Evolutionary conservation across 2,888 invertebrate genomes (phyloP), one percentile per base, ranked within the genome.

Genomic region (Chloroclysta siterata): DNA sequence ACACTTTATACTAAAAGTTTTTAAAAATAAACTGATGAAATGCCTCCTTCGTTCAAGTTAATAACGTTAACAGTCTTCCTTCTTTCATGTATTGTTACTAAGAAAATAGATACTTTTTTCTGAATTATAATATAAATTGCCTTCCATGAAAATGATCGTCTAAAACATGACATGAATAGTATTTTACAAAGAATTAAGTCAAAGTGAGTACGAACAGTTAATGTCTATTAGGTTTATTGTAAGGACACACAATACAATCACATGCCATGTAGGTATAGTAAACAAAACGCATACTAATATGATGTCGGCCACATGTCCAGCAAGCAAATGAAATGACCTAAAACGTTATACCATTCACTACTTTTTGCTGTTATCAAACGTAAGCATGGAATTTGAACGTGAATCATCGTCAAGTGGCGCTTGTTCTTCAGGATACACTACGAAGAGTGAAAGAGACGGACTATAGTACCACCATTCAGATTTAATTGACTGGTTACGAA

Each of bases 351-450:
- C 87, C 90, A 90, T 90, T 90, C 89, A 90, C 83, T 83, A 84
- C 73, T 87, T 84, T 83, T 84, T 85, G 88, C 83, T 90, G 87
- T 91, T 91, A 90, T 90, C 90, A 89, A 89, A 88, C 86, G 90
- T 89, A 87, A 85, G 89, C 87, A 88, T 83, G 89, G 90, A 88
- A 90, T 91, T 89, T 82, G 79, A 87, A 87, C 85, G 87, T 91
- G 91, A 91, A 88, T 91, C 90, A 91, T 87, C 89, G 85, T 85
- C 90, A 90, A 89, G 89, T 91, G 90, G 90, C 90, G 90, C 90
- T 88, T 88, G 84, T 81, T 80, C 81, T 80, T 83, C 81, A 80
- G 85, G 85, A 84, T 84, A 83, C 84, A 80, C 78, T 78, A 78
- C 79, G 81, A 77, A 73, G 91, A 82, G 87, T 69, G 86, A 92